These are phyloP conservation scores for Palythoa grandis DNA, from an alignment of 92 coral and sea anemone genomes.

Conservation along the genomic window DNA sequence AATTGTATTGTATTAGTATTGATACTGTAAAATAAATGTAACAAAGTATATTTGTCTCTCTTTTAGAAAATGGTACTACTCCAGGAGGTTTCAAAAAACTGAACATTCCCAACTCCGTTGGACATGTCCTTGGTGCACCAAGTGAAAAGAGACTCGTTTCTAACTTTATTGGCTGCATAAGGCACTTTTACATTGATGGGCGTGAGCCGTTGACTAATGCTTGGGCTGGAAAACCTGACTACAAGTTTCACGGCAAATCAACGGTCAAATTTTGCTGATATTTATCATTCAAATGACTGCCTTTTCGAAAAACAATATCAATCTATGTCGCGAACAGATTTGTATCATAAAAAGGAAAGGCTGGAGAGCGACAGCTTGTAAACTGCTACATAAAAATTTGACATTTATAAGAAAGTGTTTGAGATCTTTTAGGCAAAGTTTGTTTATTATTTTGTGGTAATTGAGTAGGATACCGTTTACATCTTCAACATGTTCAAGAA, in stretches of 20 bases:
- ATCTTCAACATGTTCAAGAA: no score
- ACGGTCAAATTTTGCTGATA: neutral
- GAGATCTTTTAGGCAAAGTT: no score
- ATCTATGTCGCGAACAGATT: neutral
- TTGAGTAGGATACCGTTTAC: no score
- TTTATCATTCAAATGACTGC: no score
- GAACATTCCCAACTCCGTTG: slow-evolving; percentile 75
- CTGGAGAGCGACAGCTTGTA: no score
- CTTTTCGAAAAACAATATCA: no score
- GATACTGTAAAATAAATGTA: neutral
- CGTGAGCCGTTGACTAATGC: slow-evolving; percentile 85
- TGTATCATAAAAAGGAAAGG: no score
- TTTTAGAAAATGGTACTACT: slow-evolving; percentile 54
- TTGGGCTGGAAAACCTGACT: slow-evolving; percentile 60
- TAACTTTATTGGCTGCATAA: slow-evolving; percentile 90
- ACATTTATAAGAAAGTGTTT: no score
- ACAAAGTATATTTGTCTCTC: neutral
- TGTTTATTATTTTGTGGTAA: no score
- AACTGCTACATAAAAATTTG: no score
- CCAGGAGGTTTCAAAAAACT: slow-evolving; percentile 82
- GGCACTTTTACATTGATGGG: slow-evolving; percentile 84
- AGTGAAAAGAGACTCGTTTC: slow-evolving; percentile 57
- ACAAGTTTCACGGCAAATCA: neutral
- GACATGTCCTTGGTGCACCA: slow-evolving; percentile 85
- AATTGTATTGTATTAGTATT: neutral